Conservation (phyloP, 2,797 vertebrate species). For the Prunella strophiata region DNA sequence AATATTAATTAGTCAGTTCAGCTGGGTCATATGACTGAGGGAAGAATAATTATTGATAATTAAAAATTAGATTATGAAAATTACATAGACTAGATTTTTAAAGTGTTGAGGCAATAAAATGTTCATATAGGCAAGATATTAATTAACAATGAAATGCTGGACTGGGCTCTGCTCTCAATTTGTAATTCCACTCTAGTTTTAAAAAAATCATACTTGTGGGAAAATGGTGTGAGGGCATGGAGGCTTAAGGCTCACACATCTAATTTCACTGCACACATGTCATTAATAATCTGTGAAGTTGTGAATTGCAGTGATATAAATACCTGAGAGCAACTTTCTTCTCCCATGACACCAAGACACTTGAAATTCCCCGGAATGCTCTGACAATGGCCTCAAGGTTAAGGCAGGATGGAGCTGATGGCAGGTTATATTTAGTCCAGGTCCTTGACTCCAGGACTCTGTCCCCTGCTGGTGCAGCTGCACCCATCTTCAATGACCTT, state of each 20-base stretch:
- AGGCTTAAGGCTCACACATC: not conserved
- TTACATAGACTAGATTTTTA: not conserved
- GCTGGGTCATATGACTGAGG: not conserved
- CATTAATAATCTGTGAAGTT: not conserved
- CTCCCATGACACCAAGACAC: not conserved
- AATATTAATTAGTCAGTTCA: not conserved
- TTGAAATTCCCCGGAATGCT: not conserved
- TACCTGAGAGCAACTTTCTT: slow-evolving; percentile 1
- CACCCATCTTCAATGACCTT: not conserved
- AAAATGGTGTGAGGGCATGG: not conserved
- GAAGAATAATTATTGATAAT: not conserved
- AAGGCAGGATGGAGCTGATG: not conserved
- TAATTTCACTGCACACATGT: not conserved
- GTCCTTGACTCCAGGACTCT: not conserved
- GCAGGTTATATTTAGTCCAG: not conserved
- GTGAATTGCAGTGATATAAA: not conserved
- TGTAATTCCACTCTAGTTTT: not conserved
- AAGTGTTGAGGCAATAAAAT: not conserved
- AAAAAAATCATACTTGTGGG: not conserved
- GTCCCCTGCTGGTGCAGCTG: not conserved
- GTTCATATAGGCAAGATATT: not conserved
- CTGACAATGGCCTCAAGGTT: not conserved
- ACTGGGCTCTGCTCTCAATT: not conserved
- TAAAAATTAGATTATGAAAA: not conserved
- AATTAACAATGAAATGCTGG: not conserved